Base-by-base conservation (phyloP, 1,140 invertebrate species). In the Trichogramma pretiosum region DNA sequence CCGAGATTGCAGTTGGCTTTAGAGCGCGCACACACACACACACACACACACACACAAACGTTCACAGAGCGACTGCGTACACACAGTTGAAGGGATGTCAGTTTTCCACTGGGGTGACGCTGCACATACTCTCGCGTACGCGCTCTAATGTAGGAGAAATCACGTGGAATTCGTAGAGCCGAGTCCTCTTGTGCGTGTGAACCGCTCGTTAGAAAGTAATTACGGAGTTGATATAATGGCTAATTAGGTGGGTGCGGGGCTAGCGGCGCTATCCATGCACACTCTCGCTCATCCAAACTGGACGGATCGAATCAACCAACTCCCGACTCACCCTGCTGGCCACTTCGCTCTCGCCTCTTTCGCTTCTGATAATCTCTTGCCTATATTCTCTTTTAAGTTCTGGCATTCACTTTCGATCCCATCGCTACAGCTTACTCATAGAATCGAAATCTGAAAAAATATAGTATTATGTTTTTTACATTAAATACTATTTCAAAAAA, bases 161-260 rank as follows among this genome's bases (percentile, higher is more conserved):
- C 46, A 26, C 11, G 19, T 28, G 32, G 40, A 48, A 48, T 7
- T 37, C 22, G 5, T 19, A n/a, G 8, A 0, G n/a, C n/a, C n/a
- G n/a, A n/a, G n/a, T n/a, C n/a, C n/a, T n/a, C n/a, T 19, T 22
- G 10, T 37, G 36, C 21, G 24, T 18, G 28, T 23, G 22, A 39
- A 49, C 34, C 21, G 34, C 41, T 49, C 48, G 46, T 55, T 52
- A 56, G 53, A 55, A 49, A 55, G 46, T 52, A 55, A 55, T 56
- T 54, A 56, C 48, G 46, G 48, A 54, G 26, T 56, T 50, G 44
- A 28, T 40, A 45, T 47, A 46, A 49, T 42, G 34, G 55, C 44
- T 55, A 56, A 56, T 56, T 52, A 47, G 32, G 32, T 47, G 44
- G 46, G 43, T 40, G 44, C 42, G 28, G 37, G 50, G 41, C 46